A percentile compares a stretch with the other conserved stretches of the same genome.
Conservation (phyloP, 2,797 vertebrate species). For the Catostomus latipinnis region DNA sequence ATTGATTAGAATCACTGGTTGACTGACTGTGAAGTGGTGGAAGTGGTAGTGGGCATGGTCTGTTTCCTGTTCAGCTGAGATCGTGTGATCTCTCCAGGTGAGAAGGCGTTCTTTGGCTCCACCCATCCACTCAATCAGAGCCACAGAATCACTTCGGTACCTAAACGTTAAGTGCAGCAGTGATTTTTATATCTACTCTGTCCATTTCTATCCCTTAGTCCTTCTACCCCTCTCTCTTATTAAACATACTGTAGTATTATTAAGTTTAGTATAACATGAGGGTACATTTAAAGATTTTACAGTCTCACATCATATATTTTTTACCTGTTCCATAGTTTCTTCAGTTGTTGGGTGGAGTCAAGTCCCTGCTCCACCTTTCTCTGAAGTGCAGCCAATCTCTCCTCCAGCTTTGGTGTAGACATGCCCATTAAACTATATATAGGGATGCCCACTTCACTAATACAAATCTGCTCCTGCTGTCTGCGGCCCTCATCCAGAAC, state of each 20-base stretch:
- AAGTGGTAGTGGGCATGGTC: conserved; percentile 73
- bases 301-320: background rate
- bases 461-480: conserved; percentile 66
- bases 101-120: conserved; percentile 77
- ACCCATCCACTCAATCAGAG: conserved; percentile 82
- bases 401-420: conserved; percentile 74
- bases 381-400: conserved; percentile 76
- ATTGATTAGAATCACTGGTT: background rate
- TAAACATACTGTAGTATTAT: too few species aligned
- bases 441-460: conserved; percentile 27
- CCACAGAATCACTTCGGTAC: conserved; percentile 76
- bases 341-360: conserved; percentile 65
- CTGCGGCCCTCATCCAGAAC: conserved; percentile 78
- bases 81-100: conserved; percentile 77
- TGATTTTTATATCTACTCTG: background rate
- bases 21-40: conserved; percentile 82
- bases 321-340: conserved; percentile 79
- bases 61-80: conserved; percentile 72
- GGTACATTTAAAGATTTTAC: too few species aligned
- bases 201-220: background rate
- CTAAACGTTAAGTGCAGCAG: conserved; percentile 64
- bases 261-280: too few species aligned
- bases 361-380: conserved; percentile 75
- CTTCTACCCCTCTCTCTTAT: background rate
- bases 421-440: conserved; percentile 66